Percentiles rank a stretch among this genome's conserved stretches.
Conservation (phyloP, 2,797 vertebrate genomes). For the Myotis daubentonii region DNA sequence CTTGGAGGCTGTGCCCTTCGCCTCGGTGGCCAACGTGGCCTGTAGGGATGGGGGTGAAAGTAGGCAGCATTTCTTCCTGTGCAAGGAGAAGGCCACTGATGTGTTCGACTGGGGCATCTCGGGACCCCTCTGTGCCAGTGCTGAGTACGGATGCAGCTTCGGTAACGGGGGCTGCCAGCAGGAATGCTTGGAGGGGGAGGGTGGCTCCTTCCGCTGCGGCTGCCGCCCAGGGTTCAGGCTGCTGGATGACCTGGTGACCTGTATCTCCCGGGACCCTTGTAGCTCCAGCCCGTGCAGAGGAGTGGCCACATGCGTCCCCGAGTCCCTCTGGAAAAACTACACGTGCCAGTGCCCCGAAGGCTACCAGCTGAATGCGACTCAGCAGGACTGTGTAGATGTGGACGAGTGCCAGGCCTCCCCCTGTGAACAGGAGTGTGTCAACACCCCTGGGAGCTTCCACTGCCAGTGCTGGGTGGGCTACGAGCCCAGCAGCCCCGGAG, state of each 20-base stretch:
- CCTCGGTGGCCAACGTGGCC: slow-evolving; percentile 76
- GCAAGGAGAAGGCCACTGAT: slow-evolving; percentile 52
- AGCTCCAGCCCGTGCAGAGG: slow-evolving; percentile 80
- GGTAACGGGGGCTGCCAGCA: slow-evolving; percentile 86
- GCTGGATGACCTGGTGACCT: slow-evolving; percentile 81
- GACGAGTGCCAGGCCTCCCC: slow-evolving; percentile 81
- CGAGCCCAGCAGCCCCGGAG: neutral
- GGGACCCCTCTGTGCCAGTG: slow-evolving; percentile 80
- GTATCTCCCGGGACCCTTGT: slow-evolving; percentile 80
- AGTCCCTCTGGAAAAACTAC: neutral
- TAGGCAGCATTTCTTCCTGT: slow-evolving; percentile 67
- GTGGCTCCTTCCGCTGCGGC: slow-evolving; percentile 77
- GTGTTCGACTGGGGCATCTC: slow-evolving; percentile 82
- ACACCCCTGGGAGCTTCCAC: slow-evolving; percentile 81
- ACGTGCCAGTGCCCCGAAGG: slow-evolving; percentile 81
- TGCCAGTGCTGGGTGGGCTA: slow-evolving; percentile 85
- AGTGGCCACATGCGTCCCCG: neutral
- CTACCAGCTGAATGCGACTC: slow-evolving; percentile 54
- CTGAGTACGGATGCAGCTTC: slow-evolving; percentile 73
- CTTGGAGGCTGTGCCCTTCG: slow-evolving; percentile 83
- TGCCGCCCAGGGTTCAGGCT: slow-evolving; percentile 83
- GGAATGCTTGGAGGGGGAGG: slow-evolving; percentile 74
- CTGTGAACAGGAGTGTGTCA: slow-evolving; percentile 85
- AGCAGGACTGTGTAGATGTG: slow-evolving; percentile 77
- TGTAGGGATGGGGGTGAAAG: slow-evolving; percentile 31